A percentile compares a stretch with the other conserved stretches of the same genome.
Conservation (phyloP, 1,140 invertebrate genomes). For the Musca domestica region DNA sequence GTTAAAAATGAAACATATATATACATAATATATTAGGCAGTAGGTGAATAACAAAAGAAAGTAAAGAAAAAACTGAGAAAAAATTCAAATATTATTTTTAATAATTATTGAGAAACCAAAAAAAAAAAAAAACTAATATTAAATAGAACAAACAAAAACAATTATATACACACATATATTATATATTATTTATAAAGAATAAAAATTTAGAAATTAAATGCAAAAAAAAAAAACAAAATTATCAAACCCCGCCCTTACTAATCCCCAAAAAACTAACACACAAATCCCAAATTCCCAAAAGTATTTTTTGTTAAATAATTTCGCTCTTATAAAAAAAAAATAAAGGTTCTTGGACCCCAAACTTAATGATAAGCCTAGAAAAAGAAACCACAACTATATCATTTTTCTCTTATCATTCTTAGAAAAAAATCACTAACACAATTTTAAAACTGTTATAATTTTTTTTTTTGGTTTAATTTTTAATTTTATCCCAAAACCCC, state of each 20-base stretch:
- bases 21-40: conserved; percentile 18
- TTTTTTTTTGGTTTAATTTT: not conserved
- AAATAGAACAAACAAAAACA: conserved; percentile 13
- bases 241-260: too few species aligned
- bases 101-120: conserved; percentile 3
- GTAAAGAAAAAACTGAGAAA: conserved; percentile 26
- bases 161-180: conserved; percentile 9
- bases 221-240: not conserved
- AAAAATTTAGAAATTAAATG: conserved; percentile 17
- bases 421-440: not conserved
- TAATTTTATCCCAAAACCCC: not conserved
- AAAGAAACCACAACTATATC: not conserved
- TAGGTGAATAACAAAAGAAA: conserved; percentile 13
- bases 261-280: too few species aligned
- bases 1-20: conserved; percentile 7
- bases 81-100: conserved; percentile 24
- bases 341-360: conserved; percentile 2
- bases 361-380: too few species aligned
- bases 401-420: conserved; percentile 16
- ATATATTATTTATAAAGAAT: conserved; percentile 19
- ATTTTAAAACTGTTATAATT: not conserved
- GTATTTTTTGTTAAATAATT: not conserved
- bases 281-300: not conserved
- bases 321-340: not conserved
- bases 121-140: conserved; percentile 13